Evolutionary conservation across 1,140 invertebrate genomes (phyloP), one percentile per base, ranked within the genome.

Genomic region (Pseudoatta argentina): DNA sequence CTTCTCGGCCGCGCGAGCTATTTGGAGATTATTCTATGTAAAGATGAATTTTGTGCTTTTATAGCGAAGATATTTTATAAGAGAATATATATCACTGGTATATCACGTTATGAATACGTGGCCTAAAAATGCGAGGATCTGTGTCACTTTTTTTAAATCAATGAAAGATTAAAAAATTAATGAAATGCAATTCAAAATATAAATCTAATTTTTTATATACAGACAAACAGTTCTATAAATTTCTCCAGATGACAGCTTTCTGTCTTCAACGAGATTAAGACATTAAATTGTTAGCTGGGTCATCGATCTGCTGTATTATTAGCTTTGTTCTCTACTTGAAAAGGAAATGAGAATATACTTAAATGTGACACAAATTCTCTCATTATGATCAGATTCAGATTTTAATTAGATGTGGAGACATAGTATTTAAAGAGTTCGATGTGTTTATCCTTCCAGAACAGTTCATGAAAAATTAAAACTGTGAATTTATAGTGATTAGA

Each of bases 231-330:
- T 18, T 77, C 18, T 73, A 18, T 12, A 12, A 73, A 21, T 57
- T 21, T 64, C 21, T 48, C 3, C 21, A 7, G 16, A 7, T 24
- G 7, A 8, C 8, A 39, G 7, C 39, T 10, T 44, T 44, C 39
- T 48, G 44, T 39, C 24, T 53, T 53, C 48, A 10, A 34, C 16
- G 63, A 30, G 18, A 79, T 21, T 66, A 44, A 21, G 59, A 48
- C 24, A 51, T 64, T 77, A 64, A 53, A 66, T 51, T 8, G 24
- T 39, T 66, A 48, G 76, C n/a, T 78, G 18, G 61, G 44, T 79
- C 63, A 79, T 79, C 61, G 76, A 79, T 79, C 61, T 30, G 14
- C 66, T 67, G 53, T 53, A 79, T 78, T 78, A 78, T 79, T 67
- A 67, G 76, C 44, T 14, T 79, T 27, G 48, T 51, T 79, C n/a